phyloP scores from a whole-genome alignment of 2,113 vertebrate genomes.

The Bufo bufo region DNA sequence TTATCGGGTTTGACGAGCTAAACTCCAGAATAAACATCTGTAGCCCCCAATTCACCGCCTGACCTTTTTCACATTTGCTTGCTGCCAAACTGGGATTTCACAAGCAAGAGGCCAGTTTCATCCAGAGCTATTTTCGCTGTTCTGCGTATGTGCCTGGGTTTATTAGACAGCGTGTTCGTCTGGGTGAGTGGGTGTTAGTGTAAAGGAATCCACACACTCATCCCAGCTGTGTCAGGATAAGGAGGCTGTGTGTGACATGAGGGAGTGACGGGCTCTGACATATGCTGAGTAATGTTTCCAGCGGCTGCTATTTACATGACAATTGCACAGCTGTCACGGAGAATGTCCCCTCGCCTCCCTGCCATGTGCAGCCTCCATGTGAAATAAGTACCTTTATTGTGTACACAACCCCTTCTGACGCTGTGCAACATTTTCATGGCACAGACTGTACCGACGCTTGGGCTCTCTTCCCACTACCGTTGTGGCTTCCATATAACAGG shows the following conservation, averaged over 20 bases:
- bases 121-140: conserved; percentile 17
- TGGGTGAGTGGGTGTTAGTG: conserved; percentile 13
- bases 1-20: background rate
- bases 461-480: no score
- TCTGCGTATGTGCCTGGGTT: conserved; percentile 15
- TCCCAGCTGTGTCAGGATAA: conserved; percentile 17
- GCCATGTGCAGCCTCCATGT: background rate
- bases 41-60: background rate
- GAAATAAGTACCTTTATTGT: background rate
- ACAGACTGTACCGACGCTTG: no score
- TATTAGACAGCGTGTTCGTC: conserved; percentile 1
- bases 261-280: conserved; percentile 5
- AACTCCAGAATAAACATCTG: background rate
- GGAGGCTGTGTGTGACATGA: conserved; percentile 1
- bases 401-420: background rate
- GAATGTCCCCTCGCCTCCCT: background rate
- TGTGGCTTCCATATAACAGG: no score
- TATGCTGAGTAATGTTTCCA: conserved; percentile 49
- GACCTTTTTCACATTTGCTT: background rate
- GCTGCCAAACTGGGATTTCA: background rate
- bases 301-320: conserved; percentile 30
- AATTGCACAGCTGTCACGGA: conserved; percentile 27
- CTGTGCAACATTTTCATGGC: background rate
- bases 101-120: conserved; percentile 14
- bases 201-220: background rate